phyloP scores from a whole-genome alignment of 2,113 vertebrate genomes.

The Mustelus asterias region DNA sequence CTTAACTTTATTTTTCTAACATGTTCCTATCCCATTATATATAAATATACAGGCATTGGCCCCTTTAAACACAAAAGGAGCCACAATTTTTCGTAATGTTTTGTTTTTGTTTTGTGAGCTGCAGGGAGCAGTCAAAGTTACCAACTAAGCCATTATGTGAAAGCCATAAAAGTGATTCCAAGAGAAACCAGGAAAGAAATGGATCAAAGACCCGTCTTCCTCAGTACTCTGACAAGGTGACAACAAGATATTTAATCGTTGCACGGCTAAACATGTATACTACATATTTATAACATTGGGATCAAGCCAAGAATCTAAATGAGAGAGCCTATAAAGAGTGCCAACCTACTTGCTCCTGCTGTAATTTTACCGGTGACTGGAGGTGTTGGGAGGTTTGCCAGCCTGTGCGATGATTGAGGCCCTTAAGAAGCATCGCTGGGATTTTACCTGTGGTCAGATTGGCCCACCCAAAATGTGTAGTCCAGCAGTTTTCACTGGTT shows the following conservation, averaged over 20 bases:
- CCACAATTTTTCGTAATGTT: background rate
- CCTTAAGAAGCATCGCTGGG: background rate
- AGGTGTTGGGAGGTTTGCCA: background rate
- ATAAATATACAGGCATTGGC: background rate
- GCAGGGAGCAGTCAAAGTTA: background rate
- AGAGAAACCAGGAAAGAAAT: slow-evolving; percentile 32
- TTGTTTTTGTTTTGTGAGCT: background rate
- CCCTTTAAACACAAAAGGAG: background rate
- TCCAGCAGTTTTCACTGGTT: background rate
- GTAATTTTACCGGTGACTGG: background rate
- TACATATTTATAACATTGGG: too few relatives aligned
- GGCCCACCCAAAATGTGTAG: background rate
- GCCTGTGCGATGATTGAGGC: background rate
- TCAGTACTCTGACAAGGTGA: background rate
- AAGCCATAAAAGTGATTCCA: background rate
- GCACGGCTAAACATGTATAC: background rate
- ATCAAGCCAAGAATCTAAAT: background rate
- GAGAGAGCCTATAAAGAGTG: background rate
- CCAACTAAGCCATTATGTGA: background rate
- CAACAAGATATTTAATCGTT: background rate
- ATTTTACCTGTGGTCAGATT: background rate
- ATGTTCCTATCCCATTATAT: background rate
- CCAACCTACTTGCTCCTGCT: background rate
- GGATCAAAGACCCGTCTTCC: background rate
- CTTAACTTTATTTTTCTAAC: background rate